A percentile compares a stretch with the other conserved stretches of the same genome.
Evolutionary conservation across 2,797 vertebrate species (phyloP).

Genomic region (Sebastiscus tertius): DNA sequence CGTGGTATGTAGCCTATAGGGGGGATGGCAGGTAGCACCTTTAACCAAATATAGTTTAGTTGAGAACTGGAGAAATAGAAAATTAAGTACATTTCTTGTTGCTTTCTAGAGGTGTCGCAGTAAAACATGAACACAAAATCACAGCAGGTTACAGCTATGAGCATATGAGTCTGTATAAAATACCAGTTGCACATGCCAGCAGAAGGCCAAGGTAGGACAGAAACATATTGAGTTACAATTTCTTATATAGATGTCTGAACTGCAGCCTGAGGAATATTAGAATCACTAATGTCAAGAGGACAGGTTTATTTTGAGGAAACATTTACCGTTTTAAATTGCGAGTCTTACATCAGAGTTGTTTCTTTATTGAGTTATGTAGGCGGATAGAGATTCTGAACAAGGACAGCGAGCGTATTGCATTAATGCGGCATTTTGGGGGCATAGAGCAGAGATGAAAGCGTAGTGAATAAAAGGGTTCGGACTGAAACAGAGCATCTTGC

Average conservation of each 20-base stretch:
- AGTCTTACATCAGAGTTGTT: constrained; percentile 6
- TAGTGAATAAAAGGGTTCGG: constrained; percentile 44
- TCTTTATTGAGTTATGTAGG: constrained; percentile 24
- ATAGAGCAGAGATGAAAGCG: constrained; percentile 42
- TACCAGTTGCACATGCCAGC: background rate
- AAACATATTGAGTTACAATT: background rate
- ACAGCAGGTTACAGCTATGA: background rate
- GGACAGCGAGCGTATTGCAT: constrained; percentile 22
- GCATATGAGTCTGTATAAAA: background rate
- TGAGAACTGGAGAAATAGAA: background rate
- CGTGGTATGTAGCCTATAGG: background rate
- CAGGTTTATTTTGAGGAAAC: constrained; percentile 32
- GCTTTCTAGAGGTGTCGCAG: background rate
- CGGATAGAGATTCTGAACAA: constrained; percentile 29
- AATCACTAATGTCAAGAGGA: constrained; percentile 21
- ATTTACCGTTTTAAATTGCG: constrained; percentile 12
- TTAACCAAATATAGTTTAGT: background rate
- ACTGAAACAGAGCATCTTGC: constrained; percentile 30
- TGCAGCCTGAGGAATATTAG: background rate
- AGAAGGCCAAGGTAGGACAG: background rate
- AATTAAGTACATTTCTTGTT: background rate
- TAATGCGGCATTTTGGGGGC: constrained; percentile 39
- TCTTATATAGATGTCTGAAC: background rate
- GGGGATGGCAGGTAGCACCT: background rate
- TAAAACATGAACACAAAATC: background rate